Evolutionary conservation across 2,797 vertebrate genomes (phyloP).

Genomic region (Pristis pectinata): DNA sequence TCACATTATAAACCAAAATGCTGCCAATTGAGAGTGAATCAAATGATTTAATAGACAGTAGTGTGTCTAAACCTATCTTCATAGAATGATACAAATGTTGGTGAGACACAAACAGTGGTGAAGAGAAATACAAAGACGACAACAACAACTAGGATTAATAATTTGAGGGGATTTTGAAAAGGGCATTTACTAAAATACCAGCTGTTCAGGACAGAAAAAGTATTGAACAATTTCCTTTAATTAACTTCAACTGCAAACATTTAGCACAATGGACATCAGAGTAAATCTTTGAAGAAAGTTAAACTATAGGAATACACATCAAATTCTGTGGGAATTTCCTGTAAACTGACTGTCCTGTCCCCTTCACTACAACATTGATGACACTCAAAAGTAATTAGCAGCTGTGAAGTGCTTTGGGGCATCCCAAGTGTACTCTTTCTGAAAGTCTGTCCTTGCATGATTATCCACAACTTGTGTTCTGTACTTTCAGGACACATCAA

Average conservation of each 20-base stretch:
- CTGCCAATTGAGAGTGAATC: not conserved
- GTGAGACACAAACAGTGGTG: not conserved
- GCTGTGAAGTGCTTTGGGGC: not conserved
- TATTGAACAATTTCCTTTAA: not conserved
- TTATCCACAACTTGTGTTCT: not conserved
- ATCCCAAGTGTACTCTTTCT: not conserved
- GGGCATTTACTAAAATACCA: not conserved
- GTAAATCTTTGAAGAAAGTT: not conserved
- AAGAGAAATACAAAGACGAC: not conserved
- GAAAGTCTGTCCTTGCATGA: not conserved
- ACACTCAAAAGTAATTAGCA: not conserved
- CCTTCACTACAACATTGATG: not conserved
- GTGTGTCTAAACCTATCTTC: not conserved
- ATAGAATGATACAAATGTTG: not conserved
- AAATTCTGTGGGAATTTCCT: not conserved
- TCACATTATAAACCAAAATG: not conserved
- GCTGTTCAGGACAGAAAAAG: not conserved
- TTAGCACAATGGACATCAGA: not conserved
- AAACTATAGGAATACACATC: not conserved
- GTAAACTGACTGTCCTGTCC: not conserved
- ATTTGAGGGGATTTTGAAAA: not conserved
- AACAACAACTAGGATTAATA: not conserved
- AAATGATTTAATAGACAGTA: not conserved
- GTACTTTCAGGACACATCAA: not conserved
- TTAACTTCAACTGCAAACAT: not conserved